These are phyloP conservation scores for Lutjanus campechanus DNA, from an alignment of 2,797 vertebrate species.

Conservation along the genomic window DNA sequence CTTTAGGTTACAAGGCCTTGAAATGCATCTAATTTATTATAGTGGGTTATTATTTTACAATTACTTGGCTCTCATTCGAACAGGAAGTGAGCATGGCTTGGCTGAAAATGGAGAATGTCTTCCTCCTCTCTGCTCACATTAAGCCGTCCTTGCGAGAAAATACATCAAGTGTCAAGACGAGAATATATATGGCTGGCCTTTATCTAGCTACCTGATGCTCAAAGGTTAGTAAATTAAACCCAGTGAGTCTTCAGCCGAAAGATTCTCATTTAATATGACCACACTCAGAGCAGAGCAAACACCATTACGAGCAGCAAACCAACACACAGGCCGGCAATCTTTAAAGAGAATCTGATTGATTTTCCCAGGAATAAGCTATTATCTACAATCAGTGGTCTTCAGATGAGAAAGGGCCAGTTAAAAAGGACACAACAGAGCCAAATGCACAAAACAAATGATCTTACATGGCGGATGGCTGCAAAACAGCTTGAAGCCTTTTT, in stretches of 20 bases:
- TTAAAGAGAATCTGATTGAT: conserved; percentile 75
- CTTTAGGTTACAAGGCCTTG: conserved; percentile 53
- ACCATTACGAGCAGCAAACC: conserved; percentile 59
- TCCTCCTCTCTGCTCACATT: conserved; percentile 18
- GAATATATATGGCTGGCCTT: conserved; percentile 42
- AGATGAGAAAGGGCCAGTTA: conserved; percentile 53
- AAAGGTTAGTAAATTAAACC: conserved; percentile 54
- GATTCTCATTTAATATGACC: conserved; percentile 60
- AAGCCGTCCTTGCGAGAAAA: conserved; percentile 48
- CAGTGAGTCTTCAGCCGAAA: conserved; percentile 47
- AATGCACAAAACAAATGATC: conserved; percentile 38
- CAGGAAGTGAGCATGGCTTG: conserved; percentile 29
- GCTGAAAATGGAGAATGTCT: conserved; percentile 31
- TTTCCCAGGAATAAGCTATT: conserved; percentile 72
- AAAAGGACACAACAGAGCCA: conserved; percentile 49
- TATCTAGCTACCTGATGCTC: conserved; percentile 47
- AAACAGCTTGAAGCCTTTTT: conserved; percentile 11
- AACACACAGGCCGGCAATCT: conserved; percentile 55
- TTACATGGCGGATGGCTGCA: not conserved
- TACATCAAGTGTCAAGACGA: conserved; percentile 26
- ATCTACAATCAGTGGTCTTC: conserved; percentile 72
- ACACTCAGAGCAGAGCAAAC: conserved; percentile 59
- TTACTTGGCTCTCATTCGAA: conserved; percentile 42
- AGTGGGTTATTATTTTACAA: conserved; percentile 54
- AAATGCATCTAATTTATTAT: conserved; percentile 50